These are phyloP conservation scores for Olivierus martensii DNA, from an alignment of 1,140 invertebrate genomes.

Conservation along the genomic window DNA sequence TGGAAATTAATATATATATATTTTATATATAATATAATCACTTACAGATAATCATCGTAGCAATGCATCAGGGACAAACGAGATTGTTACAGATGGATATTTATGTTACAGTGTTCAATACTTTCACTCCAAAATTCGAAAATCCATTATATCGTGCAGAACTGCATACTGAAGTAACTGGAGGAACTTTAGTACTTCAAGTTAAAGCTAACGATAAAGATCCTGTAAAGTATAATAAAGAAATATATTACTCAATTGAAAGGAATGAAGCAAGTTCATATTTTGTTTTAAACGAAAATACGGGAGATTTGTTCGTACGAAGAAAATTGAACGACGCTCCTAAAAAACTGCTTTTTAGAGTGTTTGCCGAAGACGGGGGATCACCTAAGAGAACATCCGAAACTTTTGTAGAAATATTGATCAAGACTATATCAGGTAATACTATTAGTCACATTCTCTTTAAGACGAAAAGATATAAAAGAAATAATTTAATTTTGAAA, in stretches of 20 bases:
- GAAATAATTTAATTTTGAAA: no score
- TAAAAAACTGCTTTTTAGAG: constrained; percentile 2
- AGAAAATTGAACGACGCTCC: no score
- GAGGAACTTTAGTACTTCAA: constrained; percentile 5
- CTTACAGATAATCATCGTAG: constrained; percentile 15
- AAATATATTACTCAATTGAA: constrained; percentile 13
- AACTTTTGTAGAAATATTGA: constrained; percentile 10
- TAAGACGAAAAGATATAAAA: no score
- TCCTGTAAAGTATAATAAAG: constrained; percentile 11
- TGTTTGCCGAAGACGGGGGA: constrained; percentile 15
- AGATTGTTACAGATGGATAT: constrained; percentile 5
- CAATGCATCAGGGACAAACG: constrained; percentile 12
- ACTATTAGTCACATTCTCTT: no score
- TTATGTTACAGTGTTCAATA: constrained; percentile 11
- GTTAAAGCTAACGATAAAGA: constrained; percentile 16
- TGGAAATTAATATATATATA: no score
- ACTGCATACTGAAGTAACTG: constrained; percentile 3
- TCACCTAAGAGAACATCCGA: constrained; percentile 8
- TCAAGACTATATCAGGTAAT: constrained; percentile 17
- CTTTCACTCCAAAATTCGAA: constrained; percentile 11
- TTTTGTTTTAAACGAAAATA: no score
- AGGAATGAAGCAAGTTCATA: not conserved
- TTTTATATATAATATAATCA: no score
- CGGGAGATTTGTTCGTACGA: no score
- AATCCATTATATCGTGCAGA: constrained; percentile 12